Base-by-base conservation (phyloP, 2,113 vertebrate species). In the Paratilapia polleni region DNA sequence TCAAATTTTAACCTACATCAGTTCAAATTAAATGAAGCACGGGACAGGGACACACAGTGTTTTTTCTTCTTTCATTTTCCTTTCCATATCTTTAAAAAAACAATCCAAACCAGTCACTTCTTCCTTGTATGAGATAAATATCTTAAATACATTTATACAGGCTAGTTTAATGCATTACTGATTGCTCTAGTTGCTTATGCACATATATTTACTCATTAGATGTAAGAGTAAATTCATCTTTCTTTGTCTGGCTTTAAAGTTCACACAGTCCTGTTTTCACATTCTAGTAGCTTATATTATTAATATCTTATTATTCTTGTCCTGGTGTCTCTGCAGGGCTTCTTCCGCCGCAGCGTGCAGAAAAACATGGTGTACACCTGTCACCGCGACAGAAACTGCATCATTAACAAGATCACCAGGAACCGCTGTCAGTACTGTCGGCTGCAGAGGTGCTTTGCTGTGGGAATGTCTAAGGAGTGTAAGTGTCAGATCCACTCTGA, bases 331-430 rank as follows among this genome's bases (percentile, higher is more conserved):
- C 62, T 22, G 74, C 94, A 99, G 98, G 98, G 98, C 77, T 99
- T 99, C 95, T 99, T 99, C 95, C 97, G 98, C 80, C 96, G 98
- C 92, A 99, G 98, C 88, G 97, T 99, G 94, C 98, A 99, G 96
- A 99, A 99, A 94, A 98, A 99, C 96, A 99, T 99, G 97, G 97
- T 96, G 93, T 99, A 99, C 94, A 99, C 97, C 62, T 99, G 98
- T 96, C 98, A 99, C 87, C 95, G 98, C 80, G 98, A 99, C 95
- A 97, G 97, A 92, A 99, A 98, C 94, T 99, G 98, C 95, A 97
- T 97, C 94, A 98, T 99, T 96, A 99, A 98, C 96, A 99, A 99
- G 96, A 97, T 98, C 93, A 99, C 97, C 85, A 96, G 98, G 94
- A 99, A 99, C 94, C 97, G 97, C 92, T 99, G 98, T 91, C 98